phyloP scores from a whole-genome alignment of 2,113 vertebrate genomes.

The human (Homo sapiens) region GRCh38 chr2:205309501-205310000 shows the following conservation, averaged over 20 bases:
- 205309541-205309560: conserved; percentile 9
- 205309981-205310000: not conserved
- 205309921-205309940: not conserved
- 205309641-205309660: not conserved
- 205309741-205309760: not conserved
- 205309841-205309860: not conserved
- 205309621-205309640: not conserved
- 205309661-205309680: not conserved
- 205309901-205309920: no score
- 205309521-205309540: not conserved
- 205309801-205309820: not conserved
- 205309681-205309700: not conserved
- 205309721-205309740: not conserved
- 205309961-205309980: not conserved
- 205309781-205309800: not conserved
- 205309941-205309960: not conserved
- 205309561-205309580: not conserved
- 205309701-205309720: not conserved
- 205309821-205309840: not conserved
- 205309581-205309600: not conserved
- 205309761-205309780: not conserved
- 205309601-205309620: not conserved
- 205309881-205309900: not conserved
- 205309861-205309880: not conserved
- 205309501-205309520: not conserved